These are phyloP conservation scores for Spinibarbus caldwelli DNA, from an alignment of 2,797 vertebrate species.

Conservation along the genomic window DNA sequence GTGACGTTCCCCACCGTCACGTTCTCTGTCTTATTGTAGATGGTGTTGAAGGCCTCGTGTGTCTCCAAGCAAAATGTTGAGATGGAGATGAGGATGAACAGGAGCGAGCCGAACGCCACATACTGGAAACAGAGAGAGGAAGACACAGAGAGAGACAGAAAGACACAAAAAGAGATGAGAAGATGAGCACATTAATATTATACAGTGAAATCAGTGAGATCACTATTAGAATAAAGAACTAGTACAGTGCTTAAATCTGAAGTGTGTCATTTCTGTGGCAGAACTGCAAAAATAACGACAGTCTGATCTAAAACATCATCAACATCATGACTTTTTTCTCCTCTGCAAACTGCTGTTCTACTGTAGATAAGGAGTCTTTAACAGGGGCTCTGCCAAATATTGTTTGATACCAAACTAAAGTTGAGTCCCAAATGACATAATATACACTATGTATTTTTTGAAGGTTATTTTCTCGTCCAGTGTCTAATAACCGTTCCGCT, in stretches of 20 bases:
- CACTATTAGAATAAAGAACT: neutral
- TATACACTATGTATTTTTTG: neutral
- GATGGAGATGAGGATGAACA: slow-evolving; percentile 99
- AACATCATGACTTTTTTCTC: neutral
- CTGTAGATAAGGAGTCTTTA: neutral
- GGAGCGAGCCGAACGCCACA: slow-evolving; percentile 94
- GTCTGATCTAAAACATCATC: neutral
- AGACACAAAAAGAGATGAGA: slow-evolving; percentile 43
- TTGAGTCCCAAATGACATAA: neutral
- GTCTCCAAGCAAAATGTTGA: slow-evolving; percentile 99
- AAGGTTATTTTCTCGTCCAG: neutral
- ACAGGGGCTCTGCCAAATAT: neutral
- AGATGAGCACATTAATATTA: slow-evolving; percentile 41
- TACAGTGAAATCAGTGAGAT: slow-evolving; percentile 8
- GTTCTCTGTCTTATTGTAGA: slow-evolving; percentile 96
- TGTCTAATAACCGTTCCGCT: neutral
- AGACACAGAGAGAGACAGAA: slow-evolving; percentile 18
- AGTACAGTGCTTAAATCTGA: neutral
- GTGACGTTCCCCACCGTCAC: slow-evolving; percentile 88
- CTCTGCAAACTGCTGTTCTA: neutral
- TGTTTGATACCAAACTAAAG: neutral
- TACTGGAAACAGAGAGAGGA: slow-evolving; percentile 82
- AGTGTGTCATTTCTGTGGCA: neutral
- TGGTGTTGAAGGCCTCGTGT: slow-evolving; percentile 97
- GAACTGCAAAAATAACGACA: neutral